Evolutionary conservation across 2,888 invertebrate species (phyloP).

Genomic region (Xylota sylvarum): DNA sequence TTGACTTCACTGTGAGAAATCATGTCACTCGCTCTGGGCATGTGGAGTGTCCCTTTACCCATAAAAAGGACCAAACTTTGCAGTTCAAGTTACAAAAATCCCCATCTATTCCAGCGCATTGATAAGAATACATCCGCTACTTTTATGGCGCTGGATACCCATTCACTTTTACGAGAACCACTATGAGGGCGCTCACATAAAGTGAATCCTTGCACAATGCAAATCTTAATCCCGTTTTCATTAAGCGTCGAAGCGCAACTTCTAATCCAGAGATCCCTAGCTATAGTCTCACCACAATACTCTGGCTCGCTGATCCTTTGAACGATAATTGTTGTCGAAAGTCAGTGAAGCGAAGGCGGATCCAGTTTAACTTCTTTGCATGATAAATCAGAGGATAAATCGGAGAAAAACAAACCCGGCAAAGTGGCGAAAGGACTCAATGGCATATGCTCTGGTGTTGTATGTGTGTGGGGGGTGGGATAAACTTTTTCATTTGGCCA

Average conservation of each 20-base stretch:
- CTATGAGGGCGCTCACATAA: constrained; percentile 21
- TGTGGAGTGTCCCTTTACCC: constrained; percentile 2
- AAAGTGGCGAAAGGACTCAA: constrained; percentile 38
- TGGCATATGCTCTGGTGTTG: constrained; percentile 31
- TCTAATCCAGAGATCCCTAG: constrained; percentile 52
- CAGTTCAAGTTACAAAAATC: constrained; percentile 29
- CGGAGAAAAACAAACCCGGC: constrained; percentile 34
- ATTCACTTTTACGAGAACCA: constrained; percentile 64
- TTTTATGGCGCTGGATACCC: constrained; percentile 54
- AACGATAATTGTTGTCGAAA: constrained; percentile 63
- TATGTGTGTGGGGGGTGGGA: background rate
- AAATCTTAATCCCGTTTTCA: constrained; percentile 72
- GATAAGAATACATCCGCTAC: constrained; percentile 54
- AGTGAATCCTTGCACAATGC: constrained; percentile 55
- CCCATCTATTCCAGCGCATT: constrained; percentile 33
- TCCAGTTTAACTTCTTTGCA: constrained; percentile 65
- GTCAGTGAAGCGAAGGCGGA: constrained; percentile 2
- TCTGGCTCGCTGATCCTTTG: constrained; percentile 49
- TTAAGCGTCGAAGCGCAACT: constrained; percentile 63
- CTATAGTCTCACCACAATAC: background rate
- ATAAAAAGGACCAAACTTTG: constrained; percentile 49
- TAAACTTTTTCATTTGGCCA: background rate
- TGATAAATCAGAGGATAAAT: constrained; percentile 71
- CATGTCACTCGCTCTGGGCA: constrained; percentile 2
- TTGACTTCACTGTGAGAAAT: constrained; percentile 43